Base-by-base conservation (phyloP, 2,888 invertebrate genomes). In the Agonopterix subpropinquella region DNA sequence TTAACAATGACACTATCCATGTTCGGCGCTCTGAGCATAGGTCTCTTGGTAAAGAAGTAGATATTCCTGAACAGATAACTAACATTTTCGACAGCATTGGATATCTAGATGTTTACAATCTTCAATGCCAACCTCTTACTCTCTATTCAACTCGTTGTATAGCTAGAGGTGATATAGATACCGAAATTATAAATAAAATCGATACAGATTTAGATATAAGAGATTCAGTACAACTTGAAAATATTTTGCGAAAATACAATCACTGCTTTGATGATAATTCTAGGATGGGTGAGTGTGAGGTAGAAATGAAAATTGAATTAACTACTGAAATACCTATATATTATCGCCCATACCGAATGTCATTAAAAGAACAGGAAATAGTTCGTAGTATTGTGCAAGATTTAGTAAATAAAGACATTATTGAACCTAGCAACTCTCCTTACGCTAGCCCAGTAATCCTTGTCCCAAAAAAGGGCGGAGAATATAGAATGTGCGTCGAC, bases 381-480 rank as follows among this genome's bases (percentile, higher is more conserved):
- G 50, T 50, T 9, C n/a, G 39, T 11, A 11, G 28, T n/a, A 55
- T 55, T 2, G 44, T 55, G 1, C 7, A 48, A 13, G 52, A 55
- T 18, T 37, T 55, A 35, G 7, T 46, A 2, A 41, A 44, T 1
- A 46, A 52, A n/a, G 52, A 44, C 35, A 54, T 56, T 7, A 51
- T 56, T 37, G 50, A 49, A 15, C 45, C 36, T 5, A 47, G 45
- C 37, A 56, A 47, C 46, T 54, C 56, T 10, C 44, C 53, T 1
- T 56, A 56, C 41, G 52, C 56, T 1, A 56, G 56, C 45, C 52
- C 48, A 5, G 43, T 54, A 8, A 36, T 52, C 2, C 42, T 54
- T 1, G 48, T 52, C 0, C 10, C 44, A 13, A 56, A 56, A 43
- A 53, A 53, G 28, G 41, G 35, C 3, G 54, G 54, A 2, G 54